Percentiles rank a stretch among this genome's conserved stretches.
Evolutionary conservation across 2,888 invertebrate genomes (phyloP).

Genomic region (Holacanthella duospinosa): DNA sequence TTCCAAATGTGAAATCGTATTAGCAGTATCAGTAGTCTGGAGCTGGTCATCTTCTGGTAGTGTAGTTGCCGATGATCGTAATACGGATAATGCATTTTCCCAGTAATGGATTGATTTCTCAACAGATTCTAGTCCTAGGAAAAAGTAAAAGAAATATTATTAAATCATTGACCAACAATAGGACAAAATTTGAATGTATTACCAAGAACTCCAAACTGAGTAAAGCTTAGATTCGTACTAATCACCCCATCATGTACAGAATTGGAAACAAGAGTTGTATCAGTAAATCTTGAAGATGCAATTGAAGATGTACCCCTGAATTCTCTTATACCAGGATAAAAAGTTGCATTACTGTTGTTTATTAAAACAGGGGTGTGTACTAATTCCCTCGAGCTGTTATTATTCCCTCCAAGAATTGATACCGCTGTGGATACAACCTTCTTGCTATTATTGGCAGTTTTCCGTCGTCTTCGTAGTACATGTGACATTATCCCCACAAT

Average conservation of each 20-base stretch:
- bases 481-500: slow-evolving; percentile 72
- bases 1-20: slow-evolving; percentile 48
- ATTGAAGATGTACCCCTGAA: slow-evolving; percentile 13
- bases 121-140: slow-evolving; percentile 76
- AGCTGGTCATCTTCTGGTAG: slow-evolving; percentile 70
- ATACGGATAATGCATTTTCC: slow-evolving; percentile 84
- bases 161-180: background rate
- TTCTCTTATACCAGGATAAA: background rate
- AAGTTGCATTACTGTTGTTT: background rate
- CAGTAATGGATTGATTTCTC: slow-evolving; percentile 85
- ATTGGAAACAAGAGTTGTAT: slow-evolving; percentile 29
- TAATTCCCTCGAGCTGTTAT: background rate
- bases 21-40: slow-evolving; percentile 47
- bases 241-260: slow-evolving; percentile 13
- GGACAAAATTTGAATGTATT: background rate
- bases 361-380: too few relatives aligned
- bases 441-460: background rate
- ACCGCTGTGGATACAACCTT: background rate
- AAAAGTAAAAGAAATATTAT: background rate
- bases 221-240: slow-evolving; percentile 23
- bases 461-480: slow-evolving; percentile 56
- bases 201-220: slow-evolving; percentile 33
- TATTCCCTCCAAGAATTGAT: background rate
- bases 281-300: slow-evolving; percentile 27
- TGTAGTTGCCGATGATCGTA: slow-evolving; percentile 54